Evolutionary conservation across 2,113 vertebrate genomes (phyloP).

Genomic region (Pitta sordida): DNA sequence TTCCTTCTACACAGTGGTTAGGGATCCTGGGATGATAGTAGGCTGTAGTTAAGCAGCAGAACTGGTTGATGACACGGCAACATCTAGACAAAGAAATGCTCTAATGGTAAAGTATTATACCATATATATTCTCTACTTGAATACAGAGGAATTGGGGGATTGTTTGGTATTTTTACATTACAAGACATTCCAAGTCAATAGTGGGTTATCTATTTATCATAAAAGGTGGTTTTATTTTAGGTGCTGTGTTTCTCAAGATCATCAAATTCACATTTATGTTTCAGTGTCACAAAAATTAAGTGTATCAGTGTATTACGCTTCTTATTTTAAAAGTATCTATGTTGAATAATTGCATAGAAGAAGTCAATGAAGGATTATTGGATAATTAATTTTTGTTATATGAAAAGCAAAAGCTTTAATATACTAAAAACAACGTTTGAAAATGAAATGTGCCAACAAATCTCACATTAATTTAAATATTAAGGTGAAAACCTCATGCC

Average conservation of each 20-base stretch:
- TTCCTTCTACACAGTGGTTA: constrained; percentile 55
- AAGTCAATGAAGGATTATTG: background rate
- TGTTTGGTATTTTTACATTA: background rate
- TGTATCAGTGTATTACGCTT: too few relatives aligned
- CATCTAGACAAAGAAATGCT: background rate
- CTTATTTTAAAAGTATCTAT: background rate
- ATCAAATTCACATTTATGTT: background rate
- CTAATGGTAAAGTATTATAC: background rate
- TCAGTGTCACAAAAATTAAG: background rate
- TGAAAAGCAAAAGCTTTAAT: background rate
- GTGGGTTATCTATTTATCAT: background rate
- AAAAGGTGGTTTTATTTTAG: background rate
- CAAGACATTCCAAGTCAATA: background rate
- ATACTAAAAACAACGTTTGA: background rate
- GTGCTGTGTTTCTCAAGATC: background rate
- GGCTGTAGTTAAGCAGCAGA: constrained; percentile 66
- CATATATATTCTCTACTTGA: background rate
- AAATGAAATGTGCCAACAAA: background rate
- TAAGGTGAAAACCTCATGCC: background rate
- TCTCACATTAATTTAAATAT: background rate
- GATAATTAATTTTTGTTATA: background rate
- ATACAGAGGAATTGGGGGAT: background rate
- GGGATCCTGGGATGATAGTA: constrained; percentile 66
- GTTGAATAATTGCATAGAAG: background rate
- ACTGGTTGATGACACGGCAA: background rate